These are phyloP conservation scores for Drosophila merina DNA, from an alignment of 2,888 invertebrate genomes.

Conservation along the genomic window DNA sequence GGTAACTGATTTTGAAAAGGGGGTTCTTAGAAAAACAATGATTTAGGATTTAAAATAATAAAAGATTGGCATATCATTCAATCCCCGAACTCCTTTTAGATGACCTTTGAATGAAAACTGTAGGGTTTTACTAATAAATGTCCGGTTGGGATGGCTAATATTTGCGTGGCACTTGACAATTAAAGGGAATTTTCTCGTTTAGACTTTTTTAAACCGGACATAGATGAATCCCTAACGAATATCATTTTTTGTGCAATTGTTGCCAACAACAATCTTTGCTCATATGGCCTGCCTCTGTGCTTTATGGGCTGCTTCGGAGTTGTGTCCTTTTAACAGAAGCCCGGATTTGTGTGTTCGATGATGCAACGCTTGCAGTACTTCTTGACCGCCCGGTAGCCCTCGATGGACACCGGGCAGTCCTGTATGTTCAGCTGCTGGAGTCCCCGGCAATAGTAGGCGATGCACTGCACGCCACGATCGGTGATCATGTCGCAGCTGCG, in stretches of 20 bases:
- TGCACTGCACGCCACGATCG: conserved; percentile 93
- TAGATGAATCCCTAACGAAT: conserved; percentile 8
- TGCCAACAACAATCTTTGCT: conserved; percentile 60
- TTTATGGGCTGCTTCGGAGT: conserved; percentile 20
- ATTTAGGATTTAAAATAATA: too few species aligned
- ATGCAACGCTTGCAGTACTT: conserved; percentile 96
- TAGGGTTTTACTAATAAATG: not conserved
- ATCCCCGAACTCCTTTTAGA: not conserved
- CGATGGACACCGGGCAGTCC: conserved; percentile 94
- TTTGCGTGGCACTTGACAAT: conserved; percentile 26
- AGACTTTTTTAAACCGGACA: not conserved
- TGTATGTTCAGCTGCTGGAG: conserved; percentile 96
- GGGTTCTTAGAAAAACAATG: not conserved
- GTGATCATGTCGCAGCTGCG: conserved; percentile 96
- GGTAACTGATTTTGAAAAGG: not conserved
- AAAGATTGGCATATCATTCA: not conserved
- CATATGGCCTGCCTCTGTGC: conserved; percentile 77
- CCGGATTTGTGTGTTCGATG: conserved; percentile 97
- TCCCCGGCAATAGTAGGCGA: conserved; percentile 95
- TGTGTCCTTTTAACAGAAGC: conserved; percentile 88
- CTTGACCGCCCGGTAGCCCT: conserved; percentile 95
- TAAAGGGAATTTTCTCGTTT: not conserved
- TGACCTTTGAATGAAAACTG: conserved; percentile 23
- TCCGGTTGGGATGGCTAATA: conserved; percentile 2
- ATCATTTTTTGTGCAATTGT: conserved; percentile 29